Evolutionary conservation across 2,113 vertebrate species (phyloP), one percentile per base, ranked within the genome.

Genomic region (Pluvianellus socialis): DNA sequence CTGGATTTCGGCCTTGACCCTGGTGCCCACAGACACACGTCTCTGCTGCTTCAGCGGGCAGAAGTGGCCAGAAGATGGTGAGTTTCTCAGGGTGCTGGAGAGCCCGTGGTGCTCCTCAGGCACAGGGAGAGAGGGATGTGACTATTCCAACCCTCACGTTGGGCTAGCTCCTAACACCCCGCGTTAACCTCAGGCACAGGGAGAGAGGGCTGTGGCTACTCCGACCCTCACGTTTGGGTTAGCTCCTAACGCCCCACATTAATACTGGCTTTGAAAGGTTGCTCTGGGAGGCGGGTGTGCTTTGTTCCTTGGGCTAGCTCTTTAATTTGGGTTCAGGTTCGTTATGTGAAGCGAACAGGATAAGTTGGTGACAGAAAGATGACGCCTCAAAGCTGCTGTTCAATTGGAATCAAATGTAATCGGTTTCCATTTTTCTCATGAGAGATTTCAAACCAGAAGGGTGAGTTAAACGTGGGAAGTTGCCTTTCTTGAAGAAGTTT

Each of bases 261-360:
- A 35, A 65, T 35, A 28, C 65, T 50, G 35, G 56, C 38, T 77
- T 23, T 38, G 85, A 28, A 67, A 32, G 59, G 30, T 52, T 61
- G 40, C 45, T 40, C 61, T 38, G 10, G 74, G 74, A 50, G 26
- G 28, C 27, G 56, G 62, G 50, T 47, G 66, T 61, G 49, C 6
- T 32, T 45, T 28, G 53, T 50, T 58, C 56, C 56, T 53, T 24
- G 59, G 71, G 20, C 38, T 28, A 26, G 35, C 30, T 74, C 61
- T 83, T 38, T 4, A 26, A 18, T 21, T 74, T 33, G 82, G 55
- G 1, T 59, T 77, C 49, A 32, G 56, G 40, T 10, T 63, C 6
- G 0, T 47, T 17, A 4, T 7, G 27, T 22, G 20, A 15, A 70
- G 19, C 8, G n/a, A 30, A 18, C 0, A 0, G 12, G 53, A 1